Percentiles rank a stretch among this genome's conserved stretches.
Evolutionary conservation across 2,113 vertebrate species (phyloP).

Genomic region (Himantopus leucocephalus): DNA sequence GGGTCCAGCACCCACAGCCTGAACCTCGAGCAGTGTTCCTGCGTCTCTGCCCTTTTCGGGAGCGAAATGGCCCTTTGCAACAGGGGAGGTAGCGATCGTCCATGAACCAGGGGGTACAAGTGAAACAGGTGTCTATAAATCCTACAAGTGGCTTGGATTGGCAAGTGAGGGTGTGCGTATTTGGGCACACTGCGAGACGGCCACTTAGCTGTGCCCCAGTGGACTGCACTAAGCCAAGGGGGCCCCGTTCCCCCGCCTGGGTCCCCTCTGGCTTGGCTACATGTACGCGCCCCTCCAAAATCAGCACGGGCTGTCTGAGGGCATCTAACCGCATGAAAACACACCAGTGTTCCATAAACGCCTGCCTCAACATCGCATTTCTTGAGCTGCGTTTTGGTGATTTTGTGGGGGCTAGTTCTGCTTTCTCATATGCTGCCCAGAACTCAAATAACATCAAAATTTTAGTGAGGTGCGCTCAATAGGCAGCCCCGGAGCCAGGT

Average conservation of each 20-base stretch:
- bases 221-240: neutral
- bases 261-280: neutral
- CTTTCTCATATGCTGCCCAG: neutral
- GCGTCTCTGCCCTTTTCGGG: fast-evolving
- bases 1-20: neutral
- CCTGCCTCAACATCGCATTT: neutral
- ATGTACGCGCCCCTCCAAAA: fast-evolving
- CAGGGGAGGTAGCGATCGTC: neutral
- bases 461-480: neutral
- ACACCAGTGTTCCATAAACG: neutral
- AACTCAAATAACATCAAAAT: neutral
- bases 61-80: fast-evolving
- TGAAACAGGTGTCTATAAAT: neutral
- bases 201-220: neutral
- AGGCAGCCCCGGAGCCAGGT: neutral
- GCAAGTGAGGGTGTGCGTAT: neutral
- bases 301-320: neutral
- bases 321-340: neutral
- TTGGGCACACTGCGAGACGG: neutral
- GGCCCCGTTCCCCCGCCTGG: fast-evolving
- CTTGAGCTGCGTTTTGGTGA: neutral
- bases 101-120: neutral
- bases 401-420: neutral
- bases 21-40: neutral
- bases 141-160: neutral